phyloP scores from a whole-genome alignment of 2,113 vertebrate genomes.

The Dipodomys merriami region DNA sequence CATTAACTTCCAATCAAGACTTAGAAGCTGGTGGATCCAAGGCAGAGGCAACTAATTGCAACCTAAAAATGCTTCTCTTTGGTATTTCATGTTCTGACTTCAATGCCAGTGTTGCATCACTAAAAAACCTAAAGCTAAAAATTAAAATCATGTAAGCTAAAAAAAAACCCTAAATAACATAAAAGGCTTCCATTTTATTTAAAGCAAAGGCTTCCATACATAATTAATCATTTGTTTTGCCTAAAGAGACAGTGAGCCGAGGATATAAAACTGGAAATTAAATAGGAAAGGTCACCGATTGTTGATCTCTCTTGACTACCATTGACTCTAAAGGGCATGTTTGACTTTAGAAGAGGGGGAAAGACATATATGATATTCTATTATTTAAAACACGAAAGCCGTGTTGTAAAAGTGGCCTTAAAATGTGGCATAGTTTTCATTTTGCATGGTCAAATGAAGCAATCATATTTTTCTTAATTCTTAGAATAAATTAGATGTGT shows the following conservation, averaged over 20 bases:
- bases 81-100: constrained; percentile 61
- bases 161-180: constrained; percentile 30
- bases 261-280: constrained; percentile 79
- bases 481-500: constrained; percentile 46
- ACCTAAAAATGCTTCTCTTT: constrained; percentile 48
- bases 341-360: constrained; percentile 78
- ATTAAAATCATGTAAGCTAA: constrained; percentile 62
- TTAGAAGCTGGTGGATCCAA: constrained; percentile 68
- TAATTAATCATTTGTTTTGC: constrained; percentile 73
- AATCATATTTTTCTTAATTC: constrained; percentile 59
- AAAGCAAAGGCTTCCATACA: constrained; percentile 68
- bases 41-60: constrained; percentile 63
- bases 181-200: constrained; percentile 70
- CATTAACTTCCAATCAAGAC: constrained; percentile 71
- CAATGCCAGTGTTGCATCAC: constrained; percentile 61
- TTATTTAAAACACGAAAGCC: constrained; percentile 75
- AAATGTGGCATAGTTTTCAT: constrained; percentile 54
- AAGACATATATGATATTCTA: constrained; percentile 52
- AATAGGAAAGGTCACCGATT: constrained; percentile 84
- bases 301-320: constrained; percentile 82
- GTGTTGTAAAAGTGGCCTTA: constrained; percentile 60
- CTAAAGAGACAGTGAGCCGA: constrained; percentile 79
- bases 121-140: constrained; percentile 66
- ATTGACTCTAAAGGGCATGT: constrained; percentile 83
- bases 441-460: constrained; percentile 70